These are phyloP conservation scores for Isotomurus palustris DNA, from an alignment of 2,888 invertebrate species.

Conservation along the genomic window DNA sequence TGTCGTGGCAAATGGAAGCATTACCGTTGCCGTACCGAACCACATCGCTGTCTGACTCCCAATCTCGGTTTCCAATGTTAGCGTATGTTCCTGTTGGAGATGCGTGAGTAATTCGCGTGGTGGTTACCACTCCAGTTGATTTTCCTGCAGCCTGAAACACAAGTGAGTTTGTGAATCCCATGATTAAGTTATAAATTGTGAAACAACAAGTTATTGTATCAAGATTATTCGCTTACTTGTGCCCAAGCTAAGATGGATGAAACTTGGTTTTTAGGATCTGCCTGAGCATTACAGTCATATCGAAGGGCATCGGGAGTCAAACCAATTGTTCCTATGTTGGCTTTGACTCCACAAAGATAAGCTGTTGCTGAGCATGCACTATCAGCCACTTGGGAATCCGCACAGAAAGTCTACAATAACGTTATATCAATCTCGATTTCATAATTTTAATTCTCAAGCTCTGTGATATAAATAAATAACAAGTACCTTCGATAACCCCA, in stretches of 20 bases:
- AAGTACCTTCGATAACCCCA: slow-evolving; percentile 30
- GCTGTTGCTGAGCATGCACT: slow-evolving; percentile 62
- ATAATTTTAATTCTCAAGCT: too few relatives aligned
- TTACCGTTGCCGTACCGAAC: slow-evolving; percentile 52
- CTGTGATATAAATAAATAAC: not conserved
- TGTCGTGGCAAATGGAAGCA: slow-evolving; percentile 65
- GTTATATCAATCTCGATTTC: too few relatives aligned
- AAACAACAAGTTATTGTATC: too few relatives aligned
- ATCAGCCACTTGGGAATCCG: slow-evolving; percentile 9
- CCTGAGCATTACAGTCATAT: slow-evolving; percentile 26
- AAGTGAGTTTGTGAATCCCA: too few relatives aligned
- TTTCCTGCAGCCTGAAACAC: not conserved
- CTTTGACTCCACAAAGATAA: slow-evolving; percentile 71
- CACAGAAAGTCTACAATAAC: slow-evolving; percentile 19
- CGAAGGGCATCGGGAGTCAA: slow-evolving; percentile 61
- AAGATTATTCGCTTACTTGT: too few relatives aligned
- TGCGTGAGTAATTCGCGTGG: not conserved
- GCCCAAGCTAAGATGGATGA: slow-evolving; percentile 36
- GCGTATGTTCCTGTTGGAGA: slow-evolving; percentile 50
- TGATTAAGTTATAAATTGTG: too few relatives aligned
- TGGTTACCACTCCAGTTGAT: slow-evolving; percentile 1
- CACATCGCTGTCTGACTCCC: slow-evolving; percentile 73
- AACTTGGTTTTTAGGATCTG: slow-evolving; percentile 17
- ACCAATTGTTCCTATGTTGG: slow-evolving; percentile 70
- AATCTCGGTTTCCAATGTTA: slow-evolving; percentile 55